Evolutionary conservation across 2,113 vertebrate genomes (phyloP).

Genomic region (Gallinago jamesoni): DNA sequence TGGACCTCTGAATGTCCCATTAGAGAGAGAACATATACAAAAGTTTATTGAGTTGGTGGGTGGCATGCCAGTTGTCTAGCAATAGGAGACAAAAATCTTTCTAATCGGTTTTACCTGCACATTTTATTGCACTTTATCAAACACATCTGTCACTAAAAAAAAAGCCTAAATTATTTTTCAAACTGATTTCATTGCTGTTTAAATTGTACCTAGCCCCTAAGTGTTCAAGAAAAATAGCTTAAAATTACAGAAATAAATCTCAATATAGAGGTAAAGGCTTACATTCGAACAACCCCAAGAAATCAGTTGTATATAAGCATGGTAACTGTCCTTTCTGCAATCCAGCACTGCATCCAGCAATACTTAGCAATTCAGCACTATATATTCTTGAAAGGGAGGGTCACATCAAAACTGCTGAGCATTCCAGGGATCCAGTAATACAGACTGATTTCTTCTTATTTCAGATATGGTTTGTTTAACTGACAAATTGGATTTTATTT

Average conservation of each 20-base stretch:
- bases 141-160: background rate
- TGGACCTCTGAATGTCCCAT: background rate
- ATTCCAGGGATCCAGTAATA: constrained; percentile 35
- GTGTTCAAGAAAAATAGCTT: constrained; percentile 28
- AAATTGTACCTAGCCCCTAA: background rate
- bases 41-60: background rate
- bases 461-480: constrained; percentile 57
- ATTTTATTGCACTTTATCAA: background rate
- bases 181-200: background rate
- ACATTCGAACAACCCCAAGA: background rate
- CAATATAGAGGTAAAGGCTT: background rate
- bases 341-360: background rate
- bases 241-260: constrained; percentile 37
- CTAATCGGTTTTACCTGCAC: background rate
- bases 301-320: background rate
- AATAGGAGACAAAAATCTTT: background rate
- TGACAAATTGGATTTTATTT: constrained; percentile 73
- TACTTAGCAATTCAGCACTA: background rate
- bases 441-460: constrained; percentile 53
- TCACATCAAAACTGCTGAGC: constrained; percentile 24
- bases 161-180: background rate
- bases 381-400: background rate
- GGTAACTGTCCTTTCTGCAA: background rate
- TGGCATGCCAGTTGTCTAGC: background rate
- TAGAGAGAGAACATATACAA: background rate